Conservation (phyloP, 2,797 vertebrate species). For the Geotria australis region DNA sequence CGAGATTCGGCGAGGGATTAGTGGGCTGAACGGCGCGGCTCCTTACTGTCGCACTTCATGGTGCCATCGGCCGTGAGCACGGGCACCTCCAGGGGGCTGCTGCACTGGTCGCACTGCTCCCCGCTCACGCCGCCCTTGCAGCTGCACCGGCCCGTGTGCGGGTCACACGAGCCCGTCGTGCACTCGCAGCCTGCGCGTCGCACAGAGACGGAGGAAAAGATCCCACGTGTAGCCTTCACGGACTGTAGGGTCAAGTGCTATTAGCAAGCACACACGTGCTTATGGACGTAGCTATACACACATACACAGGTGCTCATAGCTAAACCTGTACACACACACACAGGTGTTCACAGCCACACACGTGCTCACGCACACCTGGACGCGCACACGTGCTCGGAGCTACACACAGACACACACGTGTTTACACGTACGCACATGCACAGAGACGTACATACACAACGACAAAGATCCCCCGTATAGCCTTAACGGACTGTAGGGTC, state of each 20-base stretch:
- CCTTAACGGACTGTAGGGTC: too few species aligned
- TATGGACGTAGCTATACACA: background rate
- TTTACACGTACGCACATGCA: too few species aligned
- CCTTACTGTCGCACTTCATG: background rate
- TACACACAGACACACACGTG: background rate
- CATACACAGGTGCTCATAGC: background rate
- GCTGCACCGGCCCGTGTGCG: slow-evolving; percentile 38
- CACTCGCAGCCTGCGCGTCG: slow-evolving; percentile 33
- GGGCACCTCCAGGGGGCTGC: slow-evolving; percentile 2
- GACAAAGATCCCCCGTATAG: too few species aligned
- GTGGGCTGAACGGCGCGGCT: background rate
- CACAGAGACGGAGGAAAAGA: too few species aligned
- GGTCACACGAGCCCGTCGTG: slow-evolving; percentile 41
- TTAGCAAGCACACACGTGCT: too few species aligned
- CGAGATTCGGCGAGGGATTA: too few species aligned
- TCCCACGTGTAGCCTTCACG: too few species aligned
- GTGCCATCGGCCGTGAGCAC: background rate
- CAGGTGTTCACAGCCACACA: background rate
- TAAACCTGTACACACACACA: too few species aligned
- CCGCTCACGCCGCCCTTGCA: slow-evolving; percentile 49
- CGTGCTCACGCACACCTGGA: too few species aligned
- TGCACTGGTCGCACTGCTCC: slow-evolving; percentile 46
- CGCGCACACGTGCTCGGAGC: too few species aligned
- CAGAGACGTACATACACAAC: too few species aligned
- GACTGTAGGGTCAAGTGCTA: too few species aligned